phyloP scores from a whole-genome alignment of 2,888 invertebrate genomes.

The Trichopria drosophilae region DNA sequence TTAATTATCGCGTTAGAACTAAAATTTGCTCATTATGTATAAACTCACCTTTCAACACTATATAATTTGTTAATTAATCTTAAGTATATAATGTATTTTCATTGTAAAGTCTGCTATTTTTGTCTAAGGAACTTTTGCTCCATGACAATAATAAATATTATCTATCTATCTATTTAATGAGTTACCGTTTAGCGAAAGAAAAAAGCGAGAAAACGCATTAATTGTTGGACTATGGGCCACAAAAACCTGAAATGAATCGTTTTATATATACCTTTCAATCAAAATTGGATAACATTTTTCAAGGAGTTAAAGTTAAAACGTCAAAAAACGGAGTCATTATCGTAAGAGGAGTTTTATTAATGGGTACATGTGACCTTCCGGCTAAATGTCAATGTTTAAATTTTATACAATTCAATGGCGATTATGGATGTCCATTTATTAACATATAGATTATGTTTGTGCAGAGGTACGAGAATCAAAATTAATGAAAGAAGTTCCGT shows the following conservation, averaged over 20 bases:
- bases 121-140: too few species aligned
- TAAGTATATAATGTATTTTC: too few species aligned
- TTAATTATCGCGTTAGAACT: too few species aligned
- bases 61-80: too few species aligned
- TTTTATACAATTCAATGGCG: constrained; percentile 31
- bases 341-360: constrained; percentile 22
- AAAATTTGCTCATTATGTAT: too few species aligned
- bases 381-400: constrained; percentile 32
- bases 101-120: too few species aligned
- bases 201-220: too few species aligned
- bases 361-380: constrained; percentile 26
- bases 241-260: constrained; percentile 17
- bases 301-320: constrained; percentile 8
- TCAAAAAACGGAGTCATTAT: constrained; percentile 12
- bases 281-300: constrained; percentile 3
- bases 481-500: constrained; percentile 10
- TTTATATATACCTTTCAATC: constrained; percentile 8
- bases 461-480: constrained; percentile 20
- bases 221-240: too few species aligned
- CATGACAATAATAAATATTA: too few species aligned
- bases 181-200: constrained; percentile 6
- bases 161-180: constrained; percentile 19
- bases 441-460: constrained; percentile 23
- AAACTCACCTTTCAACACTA: too few species aligned
- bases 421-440: constrained; percentile 33